Conservation (phyloP, 2,888 invertebrate genomes). For the Clunio marinus region DNA sequence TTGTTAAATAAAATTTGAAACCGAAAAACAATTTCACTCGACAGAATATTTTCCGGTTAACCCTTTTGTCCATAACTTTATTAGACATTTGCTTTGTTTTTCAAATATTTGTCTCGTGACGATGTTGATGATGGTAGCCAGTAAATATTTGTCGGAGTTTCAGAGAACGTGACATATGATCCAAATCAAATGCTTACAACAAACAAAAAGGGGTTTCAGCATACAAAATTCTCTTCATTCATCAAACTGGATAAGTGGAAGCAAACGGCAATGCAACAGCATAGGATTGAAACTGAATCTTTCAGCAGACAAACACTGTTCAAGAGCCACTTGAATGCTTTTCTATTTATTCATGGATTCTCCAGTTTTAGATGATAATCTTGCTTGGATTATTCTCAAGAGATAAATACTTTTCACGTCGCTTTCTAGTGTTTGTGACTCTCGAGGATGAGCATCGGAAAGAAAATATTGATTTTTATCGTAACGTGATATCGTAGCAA, state of each 20-base stretch:
- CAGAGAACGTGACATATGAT: constrained; percentile 23
- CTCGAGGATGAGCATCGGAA: background rate
- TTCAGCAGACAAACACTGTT: background rate
- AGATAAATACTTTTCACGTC: background rate
- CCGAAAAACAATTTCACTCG: background rate
- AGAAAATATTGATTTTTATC: constrained; percentile 11
- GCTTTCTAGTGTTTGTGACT: no score
- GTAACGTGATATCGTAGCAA: no score
- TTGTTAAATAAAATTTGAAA: constrained; percentile 20
- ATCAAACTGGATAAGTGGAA: constrained; percentile 9
- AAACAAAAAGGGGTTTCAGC: constrained; percentile 15
- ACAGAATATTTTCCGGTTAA: background rate
- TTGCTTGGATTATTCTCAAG: background rate
- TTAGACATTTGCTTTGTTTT: background rate
- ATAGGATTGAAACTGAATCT: constrained; percentile 7
- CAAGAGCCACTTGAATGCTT: background rate
- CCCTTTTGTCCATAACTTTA: background rate
- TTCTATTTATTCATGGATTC: background rate
- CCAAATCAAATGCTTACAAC: background rate
- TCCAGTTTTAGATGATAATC: background rate
- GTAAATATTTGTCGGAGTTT: constrained; percentile 13
- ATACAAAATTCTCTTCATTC: constrained; percentile 15
- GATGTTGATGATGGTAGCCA: constrained; percentile 3
- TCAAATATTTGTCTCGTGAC: background rate
- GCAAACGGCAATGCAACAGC: background rate